Conservation (phyloP, 2,888 invertebrate species). For the Himalopsyche kuldschensis region DNA sequence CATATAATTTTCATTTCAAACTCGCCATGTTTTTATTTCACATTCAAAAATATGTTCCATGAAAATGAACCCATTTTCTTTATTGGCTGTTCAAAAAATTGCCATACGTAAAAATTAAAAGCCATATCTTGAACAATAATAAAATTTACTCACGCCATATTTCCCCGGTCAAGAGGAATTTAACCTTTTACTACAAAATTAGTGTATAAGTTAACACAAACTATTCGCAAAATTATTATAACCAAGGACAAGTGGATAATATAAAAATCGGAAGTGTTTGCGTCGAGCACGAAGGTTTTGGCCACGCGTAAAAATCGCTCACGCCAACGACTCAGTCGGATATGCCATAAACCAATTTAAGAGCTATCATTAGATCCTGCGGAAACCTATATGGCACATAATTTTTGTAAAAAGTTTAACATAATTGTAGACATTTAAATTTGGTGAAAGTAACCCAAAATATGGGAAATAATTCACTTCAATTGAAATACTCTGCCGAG, state of each 20-base stretch:
- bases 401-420: not conserved
- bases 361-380: not conserved
- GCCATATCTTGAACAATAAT: not conserved
- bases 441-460: no score
- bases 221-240: not conserved
- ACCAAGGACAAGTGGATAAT: conserved; percentile 1
- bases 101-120: not conserved
- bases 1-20: no score
- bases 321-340: not conserved
- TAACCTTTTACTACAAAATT: not conserved
- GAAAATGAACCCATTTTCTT: not conserved
- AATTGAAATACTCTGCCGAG: no score
- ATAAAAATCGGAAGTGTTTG: not conserved
- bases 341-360: not conserved
- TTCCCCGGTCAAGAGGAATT: not conserved
- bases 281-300: not conserved
- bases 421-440: not conserved
- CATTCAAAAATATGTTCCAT: not conserved
- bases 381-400: not conserved
- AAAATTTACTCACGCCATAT: not conserved
- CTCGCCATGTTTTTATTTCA: no score
- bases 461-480: no score
- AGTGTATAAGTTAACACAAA: not conserved
- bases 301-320: not conserved
- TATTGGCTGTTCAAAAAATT: not conserved